Conservation (phyloP, 1,140 invertebrate species). For the Drosophila mayri region DNA sequence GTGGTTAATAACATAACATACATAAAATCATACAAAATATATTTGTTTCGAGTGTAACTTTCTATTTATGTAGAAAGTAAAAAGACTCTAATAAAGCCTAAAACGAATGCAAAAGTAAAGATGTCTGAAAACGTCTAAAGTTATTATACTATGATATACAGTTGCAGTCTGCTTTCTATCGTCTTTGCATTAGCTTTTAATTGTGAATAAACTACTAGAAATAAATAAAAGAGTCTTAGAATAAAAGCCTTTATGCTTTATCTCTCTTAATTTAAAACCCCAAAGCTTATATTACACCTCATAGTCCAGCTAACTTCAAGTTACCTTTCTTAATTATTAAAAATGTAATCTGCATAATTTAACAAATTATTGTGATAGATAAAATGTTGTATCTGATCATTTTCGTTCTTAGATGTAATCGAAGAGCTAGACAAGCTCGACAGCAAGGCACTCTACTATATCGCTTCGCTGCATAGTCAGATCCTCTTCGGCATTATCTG, state of each 20-base stretch:
- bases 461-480: slow-evolving; percentile 27
- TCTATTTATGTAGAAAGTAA: background rate
- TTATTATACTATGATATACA: background rate
- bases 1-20: background rate
- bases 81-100: background rate
- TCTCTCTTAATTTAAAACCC: background rate
- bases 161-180: background rate
- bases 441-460: background rate
- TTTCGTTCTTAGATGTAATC: slow-evolving; percentile 4
- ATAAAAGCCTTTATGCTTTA: background rate
- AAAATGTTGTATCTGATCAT: background rate
- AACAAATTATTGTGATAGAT: background rate
- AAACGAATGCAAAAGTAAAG: no score
- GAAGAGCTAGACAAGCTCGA: background rate
- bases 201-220: no score
- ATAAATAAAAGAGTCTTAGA: background rate
- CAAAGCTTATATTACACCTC: background rate
- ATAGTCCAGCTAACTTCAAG: background rate
- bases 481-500: slow-evolving; percentile 59
- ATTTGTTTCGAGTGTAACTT: background rate
- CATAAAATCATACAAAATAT: background rate
- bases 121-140: background rate
- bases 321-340: background rate
- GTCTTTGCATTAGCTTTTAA: background rate
- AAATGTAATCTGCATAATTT: background rate